These are phyloP conservation scores for Ianthella basta DNA, from an alignment of 37 sponge, comb jelly and placozoan genomes.

Conservation along the genomic window DNA sequence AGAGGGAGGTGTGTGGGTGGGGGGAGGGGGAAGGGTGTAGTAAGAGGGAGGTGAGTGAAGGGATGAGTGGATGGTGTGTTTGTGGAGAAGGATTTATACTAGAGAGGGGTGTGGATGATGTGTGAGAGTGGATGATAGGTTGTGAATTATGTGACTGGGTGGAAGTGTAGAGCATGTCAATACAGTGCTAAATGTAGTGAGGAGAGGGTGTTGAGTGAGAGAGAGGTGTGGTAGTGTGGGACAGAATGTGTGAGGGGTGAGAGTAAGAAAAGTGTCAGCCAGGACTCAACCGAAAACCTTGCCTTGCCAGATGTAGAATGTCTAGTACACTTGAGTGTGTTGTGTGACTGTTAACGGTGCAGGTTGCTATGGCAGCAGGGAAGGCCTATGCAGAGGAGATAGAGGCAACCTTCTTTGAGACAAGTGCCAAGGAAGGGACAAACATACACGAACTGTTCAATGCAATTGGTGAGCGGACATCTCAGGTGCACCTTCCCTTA, in stretches of 20 bases:
- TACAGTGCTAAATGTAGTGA: not conserved
- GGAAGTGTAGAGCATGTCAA: not conserved
- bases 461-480: not conserved
- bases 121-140: not conserved
- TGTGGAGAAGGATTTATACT: not conserved
- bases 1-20: not conserved
- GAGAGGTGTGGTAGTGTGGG: no score
- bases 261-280: not conserved
- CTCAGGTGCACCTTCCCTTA: not conserved
- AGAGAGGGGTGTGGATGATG: no score
- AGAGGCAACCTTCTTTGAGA: slow-evolving; percentile 22
- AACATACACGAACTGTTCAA: slow-evolving; percentile 12
- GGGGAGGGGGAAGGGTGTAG: not conserved
- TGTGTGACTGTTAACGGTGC: no score
- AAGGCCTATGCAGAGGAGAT: slow-evolving; percentile 11
- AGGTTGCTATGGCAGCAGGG: not conserved
- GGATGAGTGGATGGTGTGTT: not conserved
- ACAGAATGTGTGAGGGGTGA: not conserved
- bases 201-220: not conserved
- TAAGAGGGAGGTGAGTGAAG: not conserved
- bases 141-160: not conserved
- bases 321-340: no score
- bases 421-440: slow-evolving; percentile 18
- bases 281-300: not conserved
- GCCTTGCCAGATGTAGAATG: no score